These are phyloP conservation scores for Trachymyrmex septentrionalis DNA, from an alignment of 1,140 invertebrate species.

Conservation along the genomic window DNA sequence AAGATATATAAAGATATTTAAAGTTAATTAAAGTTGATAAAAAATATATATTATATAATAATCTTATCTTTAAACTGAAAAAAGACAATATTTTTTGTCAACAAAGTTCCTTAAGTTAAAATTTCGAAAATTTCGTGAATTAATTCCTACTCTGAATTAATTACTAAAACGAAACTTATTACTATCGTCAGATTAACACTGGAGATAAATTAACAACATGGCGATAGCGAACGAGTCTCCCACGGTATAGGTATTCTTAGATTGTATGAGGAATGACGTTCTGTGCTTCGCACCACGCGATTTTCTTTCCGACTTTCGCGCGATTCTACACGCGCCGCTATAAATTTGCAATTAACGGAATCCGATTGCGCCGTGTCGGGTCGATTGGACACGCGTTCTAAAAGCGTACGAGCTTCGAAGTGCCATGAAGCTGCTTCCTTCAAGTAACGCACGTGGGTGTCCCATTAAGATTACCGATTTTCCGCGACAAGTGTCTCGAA, in stretches of 20 bases:
- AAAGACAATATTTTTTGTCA: not conserved
- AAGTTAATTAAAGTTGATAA: not conserved
- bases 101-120: not conserved
- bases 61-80: not conserved
- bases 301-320: conserved; percentile 41
- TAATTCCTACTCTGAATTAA: not conserved
- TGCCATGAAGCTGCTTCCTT: conserved; percentile 25
- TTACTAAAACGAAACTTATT: conserved; percentile 7
- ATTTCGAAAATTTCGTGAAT: not conserved
- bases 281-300: not conserved
- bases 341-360: conserved; percentile 75
- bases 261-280: conserved; percentile 39
- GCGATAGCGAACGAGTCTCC: conserved; percentile 10
- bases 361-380: conserved; percentile 64
- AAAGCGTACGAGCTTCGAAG: conserved; percentile 34
- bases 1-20: not conserved
- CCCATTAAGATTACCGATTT: conserved; percentile 72
- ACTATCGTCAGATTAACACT: not conserved
- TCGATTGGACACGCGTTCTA: conserved; percentile 60
- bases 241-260: conserved; percentile 38
- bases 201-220: conserved; percentile 24
- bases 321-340: conserved; percentile 55
- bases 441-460: conserved; percentile 69
- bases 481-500: conserved; percentile 69
- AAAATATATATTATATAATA: not conserved